These are phyloP conservation scores for Phataginus tricuspis DNA, from an alignment of 2,797 vertebrate genomes.

Conservation along the genomic window DNA sequence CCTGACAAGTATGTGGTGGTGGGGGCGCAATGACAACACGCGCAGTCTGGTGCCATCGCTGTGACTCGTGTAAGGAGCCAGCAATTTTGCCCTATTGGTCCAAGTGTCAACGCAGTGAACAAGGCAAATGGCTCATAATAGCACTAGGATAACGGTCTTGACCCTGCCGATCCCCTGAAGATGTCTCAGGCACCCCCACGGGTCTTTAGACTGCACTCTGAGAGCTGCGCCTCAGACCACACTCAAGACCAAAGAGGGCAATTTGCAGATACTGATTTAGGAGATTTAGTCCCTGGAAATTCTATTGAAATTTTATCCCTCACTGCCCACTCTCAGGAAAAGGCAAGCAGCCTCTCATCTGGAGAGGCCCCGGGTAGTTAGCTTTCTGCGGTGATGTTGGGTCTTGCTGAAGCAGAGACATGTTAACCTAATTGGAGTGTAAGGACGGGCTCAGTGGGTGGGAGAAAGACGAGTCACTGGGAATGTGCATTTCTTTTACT, in stretches of 20 bases:
- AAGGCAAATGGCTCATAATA: not conserved
- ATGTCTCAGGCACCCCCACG: not conserved
- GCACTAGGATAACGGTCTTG: not conserved
- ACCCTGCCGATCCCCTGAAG: not conserved
- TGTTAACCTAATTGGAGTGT: slow-evolving; percentile 11
- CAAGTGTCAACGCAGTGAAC: not conserved
- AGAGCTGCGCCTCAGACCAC: not conserved
- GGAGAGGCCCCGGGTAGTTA: not conserved
- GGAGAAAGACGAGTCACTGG: not conserved
- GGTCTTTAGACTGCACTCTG: not conserved
- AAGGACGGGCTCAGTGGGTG: slow-evolving; percentile 26
- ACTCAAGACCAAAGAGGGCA: not conserved
- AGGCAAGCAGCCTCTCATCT: not conserved
- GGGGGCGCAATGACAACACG: accelerated
- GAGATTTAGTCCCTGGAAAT: not conserved
- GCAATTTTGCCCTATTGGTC: not conserved
- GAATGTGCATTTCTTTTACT: not conserved
- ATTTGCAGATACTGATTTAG: not conserved
- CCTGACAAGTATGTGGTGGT: not conserved
- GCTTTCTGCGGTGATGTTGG: not conserved
- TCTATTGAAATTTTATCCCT: not conserved
- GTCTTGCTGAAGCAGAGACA: not conserved
- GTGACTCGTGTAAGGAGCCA: not conserved
- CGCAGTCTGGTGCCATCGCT: not conserved
- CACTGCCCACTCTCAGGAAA: not conserved